phyloP scores from a whole-genome alignment of 2,113 vertebrate species.

The Limnothrissa miodon region DNA sequence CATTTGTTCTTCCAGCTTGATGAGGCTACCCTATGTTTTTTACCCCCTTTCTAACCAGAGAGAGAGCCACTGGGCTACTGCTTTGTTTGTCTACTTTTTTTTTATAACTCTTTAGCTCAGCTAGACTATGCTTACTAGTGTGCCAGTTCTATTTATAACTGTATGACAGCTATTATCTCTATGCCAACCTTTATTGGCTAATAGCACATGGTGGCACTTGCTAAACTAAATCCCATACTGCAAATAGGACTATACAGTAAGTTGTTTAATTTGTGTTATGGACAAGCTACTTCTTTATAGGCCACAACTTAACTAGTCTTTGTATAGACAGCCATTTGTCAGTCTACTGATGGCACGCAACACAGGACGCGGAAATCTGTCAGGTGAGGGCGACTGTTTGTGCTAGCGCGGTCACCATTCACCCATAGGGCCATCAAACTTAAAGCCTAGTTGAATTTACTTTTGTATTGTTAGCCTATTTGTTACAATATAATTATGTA shows the following conservation, averaged over 20 bases:
- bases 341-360: background rate
- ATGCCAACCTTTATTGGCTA: background rate
- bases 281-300: background rate
- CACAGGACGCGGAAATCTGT: background rate
- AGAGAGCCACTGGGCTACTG: background rate
- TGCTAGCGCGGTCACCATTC: background rate
- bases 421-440: no score
- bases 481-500: no score
- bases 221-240: background rate
- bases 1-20: background rate
- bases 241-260: background rate
- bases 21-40: background rate
- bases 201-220: background rate
- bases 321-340: background rate
- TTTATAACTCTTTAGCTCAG: background rate
- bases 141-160: background rate
- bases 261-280: background rate
- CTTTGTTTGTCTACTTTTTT: background rate
- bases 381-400: background rate
- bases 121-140: background rate
- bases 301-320: no score
- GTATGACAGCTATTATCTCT: background rate
- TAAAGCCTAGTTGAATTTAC: no score
- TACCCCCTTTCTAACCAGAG: background rate
- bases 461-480: background rate